Base-by-base conservation (phyloP, 2,797 vertebrate species). In the Lacerta agilis region DNA sequence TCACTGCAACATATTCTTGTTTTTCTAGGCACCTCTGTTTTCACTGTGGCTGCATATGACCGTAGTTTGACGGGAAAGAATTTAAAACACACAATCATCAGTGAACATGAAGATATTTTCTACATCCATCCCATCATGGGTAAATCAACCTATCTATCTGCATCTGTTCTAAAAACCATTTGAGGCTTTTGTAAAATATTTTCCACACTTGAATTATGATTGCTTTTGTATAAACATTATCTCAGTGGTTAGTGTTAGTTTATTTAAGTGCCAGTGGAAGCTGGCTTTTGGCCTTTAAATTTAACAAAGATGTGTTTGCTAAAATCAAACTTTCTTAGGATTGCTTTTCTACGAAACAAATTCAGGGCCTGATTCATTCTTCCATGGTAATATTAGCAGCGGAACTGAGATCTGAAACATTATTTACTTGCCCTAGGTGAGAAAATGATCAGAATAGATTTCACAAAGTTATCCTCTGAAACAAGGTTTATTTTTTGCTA, bases 81-180 rank as follows among this genome's bases (percentile, higher is more conserved):
- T 43, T 95, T 98, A 92, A 97, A 94, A 73, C 98, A 98, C 90
- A 97, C 95, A 79, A 94, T 99, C 93, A 98, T 99, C 82, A 97
- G 91, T 82, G 98, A 97, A 87, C 97, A 98, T 73, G 97, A 98
- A 94, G 95, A 97, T 86, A 77, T 97, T 77, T 98, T 98, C 94
- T 97, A 95, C 88, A 97, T 99, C 88, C 96, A 97, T 77, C 95
- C 95, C 85, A 87, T 95, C 87, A 98, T 98, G 94, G 99, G 98
- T 99, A 97, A 93, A 79, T 83, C 55, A 75, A 7, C 49, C 25
- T 92, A 90, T 61, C 27, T 58, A 71, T 33, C 3, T 76, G 1
- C 27, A 1, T 43, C 0, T 77, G 75, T 87, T 78, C 76, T 71
- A 7, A 72, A 72, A 79, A 23, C 1, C 80, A 75, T 79, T 78